A percentile compares a stretch with the other conserved stretches of the same genome.
phyloP scores from a whole-genome alignment of 2,888 invertebrate species.

The Tinea trinotella region DNA sequence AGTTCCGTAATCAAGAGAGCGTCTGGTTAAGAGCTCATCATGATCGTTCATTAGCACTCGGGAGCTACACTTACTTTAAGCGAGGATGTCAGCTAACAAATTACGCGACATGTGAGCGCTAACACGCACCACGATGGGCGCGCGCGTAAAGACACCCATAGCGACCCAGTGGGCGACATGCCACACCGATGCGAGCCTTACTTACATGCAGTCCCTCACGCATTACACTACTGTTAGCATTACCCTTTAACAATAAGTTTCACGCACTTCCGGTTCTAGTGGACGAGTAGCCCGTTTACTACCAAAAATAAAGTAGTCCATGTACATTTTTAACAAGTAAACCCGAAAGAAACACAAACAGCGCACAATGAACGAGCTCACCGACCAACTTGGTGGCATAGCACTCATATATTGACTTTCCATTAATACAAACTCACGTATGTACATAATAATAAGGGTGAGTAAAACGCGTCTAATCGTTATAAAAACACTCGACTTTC shows the following conservation, averaged over 20 bases:
- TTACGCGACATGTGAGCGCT: slow-evolving; percentile 1
- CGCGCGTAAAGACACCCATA: background rate
- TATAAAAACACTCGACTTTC: slow-evolving; percentile 59
- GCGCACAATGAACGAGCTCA: slow-evolving; percentile 32
- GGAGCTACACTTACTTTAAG: background rate
- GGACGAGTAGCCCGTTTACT: slow-evolving; percentile 28
- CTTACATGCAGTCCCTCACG: slow-evolving; percentile 21
- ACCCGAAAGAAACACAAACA: slow-evolving; percentile 38
- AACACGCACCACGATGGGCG: background rate
- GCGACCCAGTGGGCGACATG: slow-evolving; percentile 10
- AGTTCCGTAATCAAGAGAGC: too few relatives aligned
- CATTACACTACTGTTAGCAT: slow-evolving; percentile 47
- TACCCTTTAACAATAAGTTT: slow-evolving; percentile 39
- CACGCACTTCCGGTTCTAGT: slow-evolving; percentile 19
- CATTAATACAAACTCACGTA: slow-evolving; percentile 39
- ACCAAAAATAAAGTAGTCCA: slow-evolving; percentile 62
- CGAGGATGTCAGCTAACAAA: background rate
- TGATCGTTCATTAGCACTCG: slow-evolving; percentile 10
- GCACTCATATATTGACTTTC: slow-evolving; percentile 43
- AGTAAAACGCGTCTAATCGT: slow-evolving; percentile 67
- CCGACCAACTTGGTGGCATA: slow-evolving; percentile 26
- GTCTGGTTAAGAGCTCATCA: too few relatives aligned
- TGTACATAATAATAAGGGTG: slow-evolving; percentile 45
- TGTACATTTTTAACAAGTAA: slow-evolving; percentile 57
- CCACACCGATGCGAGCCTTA: slow-evolving; percentile 12